Conservation (phyloP, 64 coral and sea anemone species). For the Hydrozoanthus tunicans region DNA sequence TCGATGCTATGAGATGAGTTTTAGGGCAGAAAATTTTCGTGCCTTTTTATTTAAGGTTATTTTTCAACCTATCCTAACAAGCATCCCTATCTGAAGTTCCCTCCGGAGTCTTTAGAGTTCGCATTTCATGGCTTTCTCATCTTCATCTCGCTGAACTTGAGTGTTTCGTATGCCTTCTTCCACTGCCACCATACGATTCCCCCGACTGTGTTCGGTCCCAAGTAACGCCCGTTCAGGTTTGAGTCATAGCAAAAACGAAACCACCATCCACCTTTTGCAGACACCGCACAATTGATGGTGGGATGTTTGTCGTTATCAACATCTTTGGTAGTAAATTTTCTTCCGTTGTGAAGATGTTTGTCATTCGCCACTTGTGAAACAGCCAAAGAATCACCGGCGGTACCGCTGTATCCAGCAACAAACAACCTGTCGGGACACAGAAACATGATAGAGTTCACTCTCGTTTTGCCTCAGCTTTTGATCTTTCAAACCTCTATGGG, state of each 20-base stretch:
- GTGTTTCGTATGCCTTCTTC: constrained; percentile 39
- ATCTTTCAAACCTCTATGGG: no score
- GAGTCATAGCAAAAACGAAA: constrained; percentile 13
- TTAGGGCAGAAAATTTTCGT: no score
- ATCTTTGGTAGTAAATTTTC: constrained; percentile 22
- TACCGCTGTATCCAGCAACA: neutral
- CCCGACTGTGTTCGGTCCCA: neutral
- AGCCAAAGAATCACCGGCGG: constrained; percentile 29
- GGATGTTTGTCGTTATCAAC: constrained; percentile 31
- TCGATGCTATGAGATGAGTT: no score
- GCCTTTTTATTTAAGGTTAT: no score
- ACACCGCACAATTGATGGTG: neutral
- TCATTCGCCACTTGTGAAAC: neutral
- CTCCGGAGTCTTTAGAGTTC: no score
- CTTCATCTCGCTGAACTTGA: constrained; percentile 51
- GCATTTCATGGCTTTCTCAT: neutral
- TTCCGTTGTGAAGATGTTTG: constrained; percentile 25
- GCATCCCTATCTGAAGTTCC: no score
- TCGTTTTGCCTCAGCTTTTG: neutral
- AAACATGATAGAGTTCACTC: neutral
- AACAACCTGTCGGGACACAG: neutral
- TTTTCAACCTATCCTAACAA: no score
- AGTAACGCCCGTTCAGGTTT: constrained; percentile 12
- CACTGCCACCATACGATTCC: constrained; percentile 44
- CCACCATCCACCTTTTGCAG: neutral